These are phyloP conservation scores for Stictonetta naevosa DNA, from an alignment of 2,113 vertebrate species.

Conservation along the genomic window DNA sequence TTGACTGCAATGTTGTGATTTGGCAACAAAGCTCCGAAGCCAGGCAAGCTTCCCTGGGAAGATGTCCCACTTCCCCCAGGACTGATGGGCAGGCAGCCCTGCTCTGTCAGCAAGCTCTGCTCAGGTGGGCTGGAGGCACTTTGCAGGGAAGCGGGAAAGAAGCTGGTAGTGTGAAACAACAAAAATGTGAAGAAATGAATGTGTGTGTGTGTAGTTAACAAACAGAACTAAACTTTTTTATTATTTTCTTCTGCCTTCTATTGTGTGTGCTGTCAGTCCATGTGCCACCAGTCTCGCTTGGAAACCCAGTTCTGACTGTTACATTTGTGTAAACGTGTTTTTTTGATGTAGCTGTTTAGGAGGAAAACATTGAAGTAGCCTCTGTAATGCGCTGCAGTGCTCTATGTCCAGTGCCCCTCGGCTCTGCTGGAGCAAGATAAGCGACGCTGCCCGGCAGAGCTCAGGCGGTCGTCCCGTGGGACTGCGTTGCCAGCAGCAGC, in stretches of 20 bases:
- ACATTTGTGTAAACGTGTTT: not conserved
- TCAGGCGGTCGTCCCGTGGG: not conserved
- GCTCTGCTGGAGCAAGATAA: conserved; percentile 52
- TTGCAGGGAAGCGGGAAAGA: not conserved
- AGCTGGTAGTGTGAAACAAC: not conserved
- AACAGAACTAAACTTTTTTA: not conserved
- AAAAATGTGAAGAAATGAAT: not conserved
- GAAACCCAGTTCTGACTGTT: not conserved
- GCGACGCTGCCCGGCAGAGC: not conserved
- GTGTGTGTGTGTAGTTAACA: not conserved
- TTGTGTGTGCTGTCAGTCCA: not conserved
- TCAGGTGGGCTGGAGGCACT: not conserved
- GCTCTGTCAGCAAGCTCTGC: not conserved
- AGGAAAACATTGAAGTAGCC: not conserved
- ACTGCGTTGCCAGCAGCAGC: not conserved
- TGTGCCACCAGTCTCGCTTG: not conserved
- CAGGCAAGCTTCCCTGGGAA: not conserved
- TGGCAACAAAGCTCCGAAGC: not conserved
- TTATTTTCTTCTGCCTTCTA: not conserved
- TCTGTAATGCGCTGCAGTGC: not conserved
- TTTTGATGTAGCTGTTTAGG: not conserved
- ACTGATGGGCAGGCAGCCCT: not conserved
- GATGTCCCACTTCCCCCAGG: not conserved
- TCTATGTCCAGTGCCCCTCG: conserved; percentile 10
- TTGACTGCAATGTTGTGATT: not conserved